A percentile compares a stretch with the other conserved stretches of the same genome.
phyloP scores from a whole-genome alignment of 1,140 invertebrate species.

The Samia ricini region DNA sequence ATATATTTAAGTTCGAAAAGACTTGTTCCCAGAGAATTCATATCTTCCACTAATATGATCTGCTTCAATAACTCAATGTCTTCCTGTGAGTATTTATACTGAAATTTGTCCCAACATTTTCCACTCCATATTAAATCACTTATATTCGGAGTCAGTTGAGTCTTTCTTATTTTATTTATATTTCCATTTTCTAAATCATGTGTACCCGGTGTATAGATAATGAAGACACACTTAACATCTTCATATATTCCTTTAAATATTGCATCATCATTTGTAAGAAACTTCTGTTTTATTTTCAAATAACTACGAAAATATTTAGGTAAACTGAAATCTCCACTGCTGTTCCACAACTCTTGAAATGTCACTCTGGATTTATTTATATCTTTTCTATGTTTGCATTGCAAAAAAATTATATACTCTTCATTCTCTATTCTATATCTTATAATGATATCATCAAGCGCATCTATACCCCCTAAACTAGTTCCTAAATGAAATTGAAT shows the following conservation, averaged over 20 bases:
- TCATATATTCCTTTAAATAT: background rate
- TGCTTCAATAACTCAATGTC: background rate
- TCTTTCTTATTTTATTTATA: conserved; percentile 3
- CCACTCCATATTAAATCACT: background rate
- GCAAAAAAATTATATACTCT: conserved; percentile 1
- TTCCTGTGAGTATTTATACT: background rate
- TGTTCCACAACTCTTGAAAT: background rate
- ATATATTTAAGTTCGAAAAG: background rate
- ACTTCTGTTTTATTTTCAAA: conserved; percentile 21
- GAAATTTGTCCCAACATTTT: background rate
- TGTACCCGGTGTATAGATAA: conserved; percentile 23
- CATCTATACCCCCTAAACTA: background rate
- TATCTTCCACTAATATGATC: background rate
- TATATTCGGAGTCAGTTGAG: background rate
- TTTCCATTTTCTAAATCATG: conserved; percentile 8
- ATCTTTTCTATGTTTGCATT: conserved; percentile 10
- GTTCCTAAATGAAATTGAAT: background rate
- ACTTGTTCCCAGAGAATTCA: background rate
- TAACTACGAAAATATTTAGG: conserved; percentile 23
- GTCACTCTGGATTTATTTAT: conserved; percentile 3
- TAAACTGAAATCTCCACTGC: conserved; percentile 10
- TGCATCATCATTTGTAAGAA: conserved; percentile 4
- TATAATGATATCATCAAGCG: background rate
- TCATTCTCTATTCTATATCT: background rate
- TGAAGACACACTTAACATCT: conserved; percentile 16